A percentile compares a stretch with the other conserved stretches of the same genome.
These are phyloP conservation scores for Amia ocellicauda DNA, from an alignment of 2,113 vertebrate species.

Conservation along the genomic window DNA sequence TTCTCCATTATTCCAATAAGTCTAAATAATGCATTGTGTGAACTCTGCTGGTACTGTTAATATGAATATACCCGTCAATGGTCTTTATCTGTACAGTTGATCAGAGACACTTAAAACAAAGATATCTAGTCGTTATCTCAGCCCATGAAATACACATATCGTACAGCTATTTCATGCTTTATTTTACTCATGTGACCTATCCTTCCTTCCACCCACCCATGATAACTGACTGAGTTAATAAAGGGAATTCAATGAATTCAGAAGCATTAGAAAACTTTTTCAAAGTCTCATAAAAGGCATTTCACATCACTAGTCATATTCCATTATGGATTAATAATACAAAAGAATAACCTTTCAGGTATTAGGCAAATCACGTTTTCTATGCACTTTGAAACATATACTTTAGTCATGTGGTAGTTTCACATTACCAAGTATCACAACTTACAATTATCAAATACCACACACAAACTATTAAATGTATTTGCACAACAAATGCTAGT, in stretches of 20 bases:
- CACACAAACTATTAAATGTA: no score
- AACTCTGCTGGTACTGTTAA: no score
- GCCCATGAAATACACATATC: conserved; percentile 32
- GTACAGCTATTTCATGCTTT: conserved; percentile 53
- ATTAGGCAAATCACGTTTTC: conserved; percentile 36
- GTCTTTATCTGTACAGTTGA: conserved; percentile 56
- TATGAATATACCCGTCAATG: conserved; percentile 59
- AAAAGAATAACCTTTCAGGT: conserved; percentile 26
- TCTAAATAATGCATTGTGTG: no score
- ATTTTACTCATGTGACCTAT: conserved; percentile 65
- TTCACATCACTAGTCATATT: conserved; percentile 56
- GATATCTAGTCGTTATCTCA: conserved; percentile 61
- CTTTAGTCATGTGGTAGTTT: not conserved
- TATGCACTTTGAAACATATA: conserved; percentile 4
- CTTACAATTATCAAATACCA: not conserved
- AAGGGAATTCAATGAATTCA: conserved; percentile 15
- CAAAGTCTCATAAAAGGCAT: conserved; percentile 44
- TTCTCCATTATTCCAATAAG: conserved; percentile 46
- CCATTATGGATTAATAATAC: conserved; percentile 39
- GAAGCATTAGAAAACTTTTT: conserved; percentile 44
- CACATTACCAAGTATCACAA: no score
- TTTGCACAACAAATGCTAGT: no score
- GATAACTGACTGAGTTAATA: conserved; percentile 54
- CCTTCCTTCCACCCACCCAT: conserved; percentile 31
- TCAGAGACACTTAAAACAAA: conserved; percentile 66